Base-by-base conservation (phyloP, 2,113 vertebrate genomes). In the human region DNA sequence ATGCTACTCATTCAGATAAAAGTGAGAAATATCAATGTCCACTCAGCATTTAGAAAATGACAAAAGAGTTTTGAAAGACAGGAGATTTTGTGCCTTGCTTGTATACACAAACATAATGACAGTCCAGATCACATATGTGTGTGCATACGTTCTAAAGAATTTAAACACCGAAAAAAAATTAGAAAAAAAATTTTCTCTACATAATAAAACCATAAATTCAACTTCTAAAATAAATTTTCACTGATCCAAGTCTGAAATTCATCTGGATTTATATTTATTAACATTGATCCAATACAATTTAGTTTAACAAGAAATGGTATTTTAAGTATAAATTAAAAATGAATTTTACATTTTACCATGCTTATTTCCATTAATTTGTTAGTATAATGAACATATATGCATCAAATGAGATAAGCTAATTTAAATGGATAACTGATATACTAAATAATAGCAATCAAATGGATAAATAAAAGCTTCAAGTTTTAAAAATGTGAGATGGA, bases 301-400 rank as follows among this genome's bases (percentile, higher is more conserved):
- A 85, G 30, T 50, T 43, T 17, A 87, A 86, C 13, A 38, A 38
- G 0, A 93, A 96, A 97, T 91, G 22, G 1, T 43, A 89, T 89
- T 97, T 97, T 94, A 97, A 75, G 87, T 95, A 92, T 1, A 83
- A 97, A 78, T 55, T 7, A 13, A 84, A 97, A 97, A 96, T 1
- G 82, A 97, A 55, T 89, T 90, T 73, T 55, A 68, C 0, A 57
- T 88, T 97, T 96, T 64, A 93, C 94, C 78, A 97, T 73, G 57
- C 12, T 66, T 94, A 76, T 57, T 96, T n/a, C 59, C 93, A 81
- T 59, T 95, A 83, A 95, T 93, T 84, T 97, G 57, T 61, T 88
- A 12, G 85, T 96, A 84, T 82, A 94, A 3, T 66, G 64, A 96
- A 85, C 38, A 86, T 88, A 76, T 0, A 45, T 61, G 35, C 17